These are phyloP conservation scores for Holcopasites calliopsidis DNA, from an alignment of 1,140 invertebrate species.

Conservation along the genomic window DNA sequence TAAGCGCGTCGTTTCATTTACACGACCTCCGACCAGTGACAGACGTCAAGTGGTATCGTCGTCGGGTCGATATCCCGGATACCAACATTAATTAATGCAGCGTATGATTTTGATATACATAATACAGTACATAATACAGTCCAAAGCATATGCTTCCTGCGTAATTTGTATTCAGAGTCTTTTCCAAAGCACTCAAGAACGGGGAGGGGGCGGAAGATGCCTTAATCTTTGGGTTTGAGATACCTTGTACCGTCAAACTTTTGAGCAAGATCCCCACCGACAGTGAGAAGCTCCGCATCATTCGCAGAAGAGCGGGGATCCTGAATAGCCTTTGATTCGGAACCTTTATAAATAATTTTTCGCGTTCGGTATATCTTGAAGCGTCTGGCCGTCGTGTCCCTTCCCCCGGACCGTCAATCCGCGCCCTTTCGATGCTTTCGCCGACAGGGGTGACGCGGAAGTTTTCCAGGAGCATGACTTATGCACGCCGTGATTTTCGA, in stretches of 20 bases:
- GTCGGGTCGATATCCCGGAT: too few species aligned
- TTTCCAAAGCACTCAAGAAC: not conserved
- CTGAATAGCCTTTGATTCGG: constrained; percentile 38
- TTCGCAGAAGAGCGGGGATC: constrained; percentile 31
- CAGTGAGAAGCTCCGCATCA: constrained; percentile 42
- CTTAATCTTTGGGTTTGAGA: constrained; percentile 31
- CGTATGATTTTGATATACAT: too few species aligned
- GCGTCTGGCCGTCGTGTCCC: not conserved
- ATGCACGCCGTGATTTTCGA: constrained; percentile 47
- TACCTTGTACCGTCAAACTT: constrained; percentile 25
- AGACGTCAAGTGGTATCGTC: not conserved
- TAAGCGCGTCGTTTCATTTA: constrained; percentile 63
- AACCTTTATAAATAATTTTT: constrained; percentile 54
- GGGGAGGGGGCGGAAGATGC: not conserved
- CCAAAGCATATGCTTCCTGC: not conserved
- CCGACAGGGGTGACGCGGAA: constrained; percentile 24
- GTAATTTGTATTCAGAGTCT: constrained; percentile 8
- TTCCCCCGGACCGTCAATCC: not conserved
- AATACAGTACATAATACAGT: too few species aligned
- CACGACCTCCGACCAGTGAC: constrained; percentile 32
- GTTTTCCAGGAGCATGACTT: constrained; percentile 47
- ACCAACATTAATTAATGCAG: too few species aligned
- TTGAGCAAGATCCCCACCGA: not conserved
- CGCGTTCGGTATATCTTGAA: not conserved
- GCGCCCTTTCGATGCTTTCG: not conserved